Conservation (phyloP, 1,140 invertebrate genomes). For the Mycetomoellerius zeteki region DNA sequence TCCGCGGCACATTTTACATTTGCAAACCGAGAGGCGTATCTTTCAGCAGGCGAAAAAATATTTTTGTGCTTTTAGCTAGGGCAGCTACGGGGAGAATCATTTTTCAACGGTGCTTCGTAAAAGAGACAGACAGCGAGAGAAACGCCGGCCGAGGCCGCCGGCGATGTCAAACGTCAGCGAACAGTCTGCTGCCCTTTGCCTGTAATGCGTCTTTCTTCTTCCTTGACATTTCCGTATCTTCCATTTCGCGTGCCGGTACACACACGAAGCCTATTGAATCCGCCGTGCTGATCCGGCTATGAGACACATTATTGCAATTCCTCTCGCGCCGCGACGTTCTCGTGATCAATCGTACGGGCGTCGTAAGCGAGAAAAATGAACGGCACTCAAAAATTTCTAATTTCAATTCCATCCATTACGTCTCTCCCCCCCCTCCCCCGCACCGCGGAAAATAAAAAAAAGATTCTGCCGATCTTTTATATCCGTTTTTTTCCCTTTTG, state of each 20-base stretch:
- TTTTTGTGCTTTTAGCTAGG: conserved; percentile 80
- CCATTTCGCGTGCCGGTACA: conserved; percentile 52
- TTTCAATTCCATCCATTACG: conserved; percentile 60
- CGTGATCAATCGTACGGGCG: conserved; percentile 51
- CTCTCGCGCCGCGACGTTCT: conserved; percentile 50
- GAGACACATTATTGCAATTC: conserved; percentile 59
- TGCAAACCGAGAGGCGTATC: conserved; percentile 63
- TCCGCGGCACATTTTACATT: conserved; percentile 46
- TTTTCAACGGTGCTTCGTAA: conserved; percentile 83
- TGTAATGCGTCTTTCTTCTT: conserved; percentile 73
- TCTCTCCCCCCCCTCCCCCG: neutral
- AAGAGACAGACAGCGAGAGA: conserved; percentile 69
- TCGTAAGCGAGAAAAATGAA: conserved; percentile 51
- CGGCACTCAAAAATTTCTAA: conserved; percentile 59
- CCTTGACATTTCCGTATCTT: conserved; percentile 61
- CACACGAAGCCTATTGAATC: conserved; percentile 54
- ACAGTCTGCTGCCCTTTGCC: conserved; percentile 71
- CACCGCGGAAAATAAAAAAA: conserved; percentile 35
- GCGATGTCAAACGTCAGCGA: conserved; percentile 83
- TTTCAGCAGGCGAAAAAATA: conserved; percentile 77
- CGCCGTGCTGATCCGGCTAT: conserved; percentile 33
- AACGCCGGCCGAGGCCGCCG: conserved; percentile 76
- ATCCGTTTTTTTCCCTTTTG: conserved; percentile 26
- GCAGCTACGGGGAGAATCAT: conserved; percentile 81
- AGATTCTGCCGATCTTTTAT: conserved; percentile 51